Conservation (phyloP, 2,797 vertebrate genomes). For the Girardinus metallicus region DNA sequence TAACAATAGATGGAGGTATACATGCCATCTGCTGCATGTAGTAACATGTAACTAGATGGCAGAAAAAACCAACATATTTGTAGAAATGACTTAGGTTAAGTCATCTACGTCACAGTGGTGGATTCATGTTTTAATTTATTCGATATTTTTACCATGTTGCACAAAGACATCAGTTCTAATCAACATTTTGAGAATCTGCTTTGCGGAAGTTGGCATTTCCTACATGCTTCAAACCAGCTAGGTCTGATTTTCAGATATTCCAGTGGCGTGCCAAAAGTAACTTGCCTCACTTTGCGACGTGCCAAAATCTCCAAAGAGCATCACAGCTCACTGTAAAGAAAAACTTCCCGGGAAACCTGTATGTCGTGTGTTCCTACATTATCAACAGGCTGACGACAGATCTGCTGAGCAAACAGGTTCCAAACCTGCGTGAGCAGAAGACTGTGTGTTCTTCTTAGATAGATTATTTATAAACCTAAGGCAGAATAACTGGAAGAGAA, state of each 20-base stretch:
- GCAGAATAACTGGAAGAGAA: background rate
- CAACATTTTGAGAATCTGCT: background rate
- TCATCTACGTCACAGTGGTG: background rate
- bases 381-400: background rate
- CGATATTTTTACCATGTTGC: background rate
- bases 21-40: background rate
- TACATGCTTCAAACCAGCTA: background rate
- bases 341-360: background rate
- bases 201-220: background rate
- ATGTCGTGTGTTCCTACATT: background rate
- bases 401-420: background rate
- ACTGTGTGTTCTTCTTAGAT: background rate
- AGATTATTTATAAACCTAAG: background rate
- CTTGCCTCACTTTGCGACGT: background rate
- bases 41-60: background rate
- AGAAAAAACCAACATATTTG: background rate
- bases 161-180: background rate
- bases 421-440: background rate
- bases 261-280: background rate
- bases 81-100: background rate
- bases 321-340: background rate
- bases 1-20: background rate
- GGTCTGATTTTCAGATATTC: background rate
- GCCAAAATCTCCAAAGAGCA: background rate
- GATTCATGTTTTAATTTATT: background rate